These are phyloP conservation scores for Chromoteleia sp. DNA, from an alignment of 2,888 invertebrate genomes.

Conservation along the genomic window DNA sequence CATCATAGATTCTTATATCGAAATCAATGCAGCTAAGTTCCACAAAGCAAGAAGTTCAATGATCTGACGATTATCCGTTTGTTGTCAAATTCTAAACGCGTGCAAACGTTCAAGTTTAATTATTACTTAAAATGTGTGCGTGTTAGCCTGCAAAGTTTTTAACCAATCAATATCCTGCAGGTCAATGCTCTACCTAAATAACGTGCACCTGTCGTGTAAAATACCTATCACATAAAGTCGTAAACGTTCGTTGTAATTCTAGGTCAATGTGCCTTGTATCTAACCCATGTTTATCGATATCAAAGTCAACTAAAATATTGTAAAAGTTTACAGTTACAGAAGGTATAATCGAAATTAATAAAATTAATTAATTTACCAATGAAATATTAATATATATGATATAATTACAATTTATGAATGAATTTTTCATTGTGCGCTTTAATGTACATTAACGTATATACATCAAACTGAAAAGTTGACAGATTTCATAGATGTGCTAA, in stretches of 20 bases:
- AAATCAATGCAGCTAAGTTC: slow-evolving; percentile 5
- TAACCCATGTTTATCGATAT: slow-evolving; percentile 15
- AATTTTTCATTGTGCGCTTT: not conserved
- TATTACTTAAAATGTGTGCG: slow-evolving; percentile 22
- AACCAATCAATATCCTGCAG: slow-evolving; percentile 52
- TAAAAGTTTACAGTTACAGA: not conserved
- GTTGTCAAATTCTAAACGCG: slow-evolving; percentile 3
- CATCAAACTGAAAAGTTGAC: not conserved
- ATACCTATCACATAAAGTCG: slow-evolving; percentile 26
- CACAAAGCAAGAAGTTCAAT: slow-evolving; percentile 12
- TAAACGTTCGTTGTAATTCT: slow-evolving; percentile 46
- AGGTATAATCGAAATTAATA: too few species aligned
- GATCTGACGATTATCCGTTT: slow-evolving; percentile 2
- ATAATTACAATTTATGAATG: not conserved
- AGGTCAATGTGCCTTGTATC: slow-evolving; percentile 27
- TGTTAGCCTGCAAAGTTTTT: slow-evolving; percentile 36
- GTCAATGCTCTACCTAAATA: slow-evolving; percentile 58
- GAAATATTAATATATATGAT: not conserved
- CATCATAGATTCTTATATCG: not conserved
- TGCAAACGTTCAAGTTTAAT: slow-evolving; percentile 28
- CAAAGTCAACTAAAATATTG: not conserved
- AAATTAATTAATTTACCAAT: too few species aligned
- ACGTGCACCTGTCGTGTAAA: slow-evolving; percentile 50
- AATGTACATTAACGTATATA: not conserved
- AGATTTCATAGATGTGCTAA: not conserved